Conservation (phyloP, 2,797 vertebrate genomes). For the Melanogrammus aeglefinus region DNA sequence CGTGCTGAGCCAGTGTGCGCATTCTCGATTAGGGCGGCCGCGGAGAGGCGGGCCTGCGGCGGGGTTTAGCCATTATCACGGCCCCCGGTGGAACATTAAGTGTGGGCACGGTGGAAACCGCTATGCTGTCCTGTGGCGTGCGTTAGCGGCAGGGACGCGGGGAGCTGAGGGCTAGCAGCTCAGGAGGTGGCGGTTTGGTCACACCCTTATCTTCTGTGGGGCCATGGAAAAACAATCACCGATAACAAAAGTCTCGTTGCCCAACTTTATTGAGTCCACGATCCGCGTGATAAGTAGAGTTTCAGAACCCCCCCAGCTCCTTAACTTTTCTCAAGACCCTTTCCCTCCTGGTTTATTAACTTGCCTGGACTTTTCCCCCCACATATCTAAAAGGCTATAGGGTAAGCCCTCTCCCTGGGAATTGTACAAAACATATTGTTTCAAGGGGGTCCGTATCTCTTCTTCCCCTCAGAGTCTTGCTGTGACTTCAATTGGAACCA, state of each 20-base stretch:
- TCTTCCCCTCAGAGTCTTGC: slow-evolving; percentile 12
- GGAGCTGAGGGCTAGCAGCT: neutral
- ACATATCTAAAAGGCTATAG: neutral
- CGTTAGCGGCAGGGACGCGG: neutral
- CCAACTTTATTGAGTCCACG: slow-evolving; percentile 1
- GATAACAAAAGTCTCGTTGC: neutral
- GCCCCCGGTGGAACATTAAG: slow-evolving; percentile 61
- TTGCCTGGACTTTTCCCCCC: neutral
- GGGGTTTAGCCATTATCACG: slow-evolving; percentile 66
- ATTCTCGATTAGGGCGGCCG: slow-evolving; percentile 55
- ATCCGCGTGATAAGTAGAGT: neutral
- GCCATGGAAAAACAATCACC: slow-evolving; percentile 16
- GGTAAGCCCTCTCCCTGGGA: neutral
- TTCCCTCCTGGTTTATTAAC: neutral
- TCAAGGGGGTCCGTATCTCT: slow-evolving; percentile 14
- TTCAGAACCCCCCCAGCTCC: neutral
- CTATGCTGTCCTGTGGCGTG: neutral
- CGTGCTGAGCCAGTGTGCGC: slow-evolving; percentile 41
- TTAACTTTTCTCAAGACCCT: neutral
- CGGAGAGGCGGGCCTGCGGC: slow-evolving; percentile 38
- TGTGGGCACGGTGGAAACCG: slow-evolving; percentile 59
- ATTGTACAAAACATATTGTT: neutral
- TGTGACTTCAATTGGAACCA: slow-evolving; percentile 21
- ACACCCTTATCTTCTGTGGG: slow-evolving; percentile 22
- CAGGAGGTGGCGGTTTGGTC: neutral